A percentile compares a stretch with the other conserved stretches of the same genome.
phyloP scores from a whole-genome alignment of 2,113 vertebrate genomes.

The Lagenorhynchus albirostris region DNA sequence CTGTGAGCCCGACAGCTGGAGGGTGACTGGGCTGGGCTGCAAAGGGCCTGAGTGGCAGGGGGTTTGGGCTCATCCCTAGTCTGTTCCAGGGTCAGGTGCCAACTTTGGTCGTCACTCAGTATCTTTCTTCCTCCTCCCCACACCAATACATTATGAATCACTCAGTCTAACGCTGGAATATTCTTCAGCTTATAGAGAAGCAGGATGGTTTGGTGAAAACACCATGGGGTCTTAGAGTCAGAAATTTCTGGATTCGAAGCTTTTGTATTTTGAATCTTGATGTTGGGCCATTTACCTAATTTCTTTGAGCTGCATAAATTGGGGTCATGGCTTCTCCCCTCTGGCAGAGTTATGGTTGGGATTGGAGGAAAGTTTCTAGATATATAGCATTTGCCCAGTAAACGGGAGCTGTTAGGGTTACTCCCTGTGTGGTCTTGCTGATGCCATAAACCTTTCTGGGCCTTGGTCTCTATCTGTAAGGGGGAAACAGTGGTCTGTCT shows the following conservation, averaged over 20 bases:
- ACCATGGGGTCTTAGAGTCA: not conserved
- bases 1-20: not conserved
- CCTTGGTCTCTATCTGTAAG: not conserved
- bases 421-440: not conserved
- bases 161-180: not conserved
- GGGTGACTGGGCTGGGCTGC: not conserved
- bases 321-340: not conserved
- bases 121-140: not conserved
- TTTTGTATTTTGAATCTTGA: not conserved
- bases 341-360: too few relatives aligned
- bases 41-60: fast-evolving
- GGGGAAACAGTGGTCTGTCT: not conserved
- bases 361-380: not conserved
- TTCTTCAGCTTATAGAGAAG: not conserved
- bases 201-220: not conserved
- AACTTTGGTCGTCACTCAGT: too few relatives aligned
- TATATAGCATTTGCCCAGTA: fast-evolving
- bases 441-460: not conserved
- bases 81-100: not conserved
- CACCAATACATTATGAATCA: fast-evolving
- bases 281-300: not conserved
- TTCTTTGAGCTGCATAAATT: not conserved
- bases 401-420: fast-evolving
- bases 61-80: not conserved
- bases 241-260: not conserved